Base-by-base conservation (phyloP, 1,140 invertebrate species). In the Drosophila serrata region DNA sequence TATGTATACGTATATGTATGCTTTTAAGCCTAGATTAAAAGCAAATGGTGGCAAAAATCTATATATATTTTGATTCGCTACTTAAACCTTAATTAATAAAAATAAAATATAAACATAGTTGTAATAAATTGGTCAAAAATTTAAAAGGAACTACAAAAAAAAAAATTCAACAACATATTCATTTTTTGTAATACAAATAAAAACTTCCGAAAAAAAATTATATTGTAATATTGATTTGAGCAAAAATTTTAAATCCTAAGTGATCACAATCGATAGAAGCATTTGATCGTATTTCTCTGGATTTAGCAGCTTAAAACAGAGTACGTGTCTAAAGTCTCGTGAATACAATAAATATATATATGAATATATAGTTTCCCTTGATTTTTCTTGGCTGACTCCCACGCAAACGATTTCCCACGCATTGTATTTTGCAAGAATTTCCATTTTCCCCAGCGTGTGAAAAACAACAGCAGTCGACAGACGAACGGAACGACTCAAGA, bases 371-470 rank as follows among this genome's bases (percentile, higher is more conserved):
- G 53, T 40, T 73, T 73, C 58, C 63, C 82, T 73, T 75, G 64
- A 75, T 55, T 61, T 70, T 61, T 53, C 70, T 74, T 61, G 33
- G 49, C 70, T 72, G 53, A 55, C 80, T 88, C 84, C 80, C 84
- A 88, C 85, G 87, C 86, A 69, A 75, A 58, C 69, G 55, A 78
- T 85, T 79, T 90, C 85, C 85, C 85, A 90, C 81, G 86, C 74
- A 90, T 85, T 85, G 81, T 85, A 58, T 76, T 76, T 76, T 88
- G 81, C 48, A 63, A 85, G 85, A 85, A 81, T 88, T 88, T 90
- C 73, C 73, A 76, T 76, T 76, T 67, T 75, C 68, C 78, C 81
- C 75, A 90, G 81, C 85, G 86, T 90, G 85, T 90, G 85, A 90
- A 90, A 85, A 90, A 81, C 77, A 59, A 68, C 84, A 90, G 74